Percentiles rank a stretch among this genome's conserved stretches.
Evolutionary conservation across 2,113 vertebrate genomes (phyloP).

Genomic region (Oncorhynchus nerka): DNA sequence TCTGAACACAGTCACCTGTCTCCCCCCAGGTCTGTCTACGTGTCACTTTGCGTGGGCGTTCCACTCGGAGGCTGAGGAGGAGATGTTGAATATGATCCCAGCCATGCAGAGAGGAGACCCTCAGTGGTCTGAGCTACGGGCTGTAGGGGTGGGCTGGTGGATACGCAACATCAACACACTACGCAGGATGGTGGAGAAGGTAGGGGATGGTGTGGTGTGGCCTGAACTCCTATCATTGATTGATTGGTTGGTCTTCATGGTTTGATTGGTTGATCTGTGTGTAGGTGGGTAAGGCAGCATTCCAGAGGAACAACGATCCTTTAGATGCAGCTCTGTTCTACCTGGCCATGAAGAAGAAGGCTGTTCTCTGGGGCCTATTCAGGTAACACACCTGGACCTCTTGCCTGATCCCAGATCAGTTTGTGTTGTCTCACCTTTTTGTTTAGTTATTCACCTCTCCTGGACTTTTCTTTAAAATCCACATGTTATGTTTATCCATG

Average conservation of each 20-base stretch:
- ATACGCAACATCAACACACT: conserved; percentile 96
- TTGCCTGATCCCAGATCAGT: too few species aligned
- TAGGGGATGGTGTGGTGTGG: conserved; percentile 40
- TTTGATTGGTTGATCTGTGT: conserved; percentile 4
- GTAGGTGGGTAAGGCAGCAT: conserved; percentile 88
- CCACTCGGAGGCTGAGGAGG: conserved; percentile 96
- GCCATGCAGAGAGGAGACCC: conserved; percentile 96
- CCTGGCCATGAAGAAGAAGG: conserved; percentile 98
- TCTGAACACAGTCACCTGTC: background rate
- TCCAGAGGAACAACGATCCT: conserved; percentile 93
- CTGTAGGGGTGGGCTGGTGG: conserved; percentile 97
- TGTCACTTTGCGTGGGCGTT: conserved; percentile 99
- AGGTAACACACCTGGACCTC: conserved; percentile 68
- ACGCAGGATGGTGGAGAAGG: conserved; percentile 96
- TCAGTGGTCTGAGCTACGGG: conserved; percentile 94
- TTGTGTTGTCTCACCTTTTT: too few species aligned
- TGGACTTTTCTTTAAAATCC: too few species aligned
- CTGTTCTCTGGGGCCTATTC: conserved; percentile 96
- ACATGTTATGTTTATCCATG: too few species aligned
- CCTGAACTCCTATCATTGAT: background rate
- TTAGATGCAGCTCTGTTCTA: conserved; percentile 96
- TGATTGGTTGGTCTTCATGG: background rate
- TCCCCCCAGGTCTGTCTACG: conserved; percentile 86
- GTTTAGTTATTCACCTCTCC: too few species aligned
- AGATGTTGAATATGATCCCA: conserved; percentile 95